Evolutionary conservation across 2,113 vertebrate species (phyloP), one percentile per base, ranked within the genome.

Genomic region (Dicrurus megarhynchus): DNA sequence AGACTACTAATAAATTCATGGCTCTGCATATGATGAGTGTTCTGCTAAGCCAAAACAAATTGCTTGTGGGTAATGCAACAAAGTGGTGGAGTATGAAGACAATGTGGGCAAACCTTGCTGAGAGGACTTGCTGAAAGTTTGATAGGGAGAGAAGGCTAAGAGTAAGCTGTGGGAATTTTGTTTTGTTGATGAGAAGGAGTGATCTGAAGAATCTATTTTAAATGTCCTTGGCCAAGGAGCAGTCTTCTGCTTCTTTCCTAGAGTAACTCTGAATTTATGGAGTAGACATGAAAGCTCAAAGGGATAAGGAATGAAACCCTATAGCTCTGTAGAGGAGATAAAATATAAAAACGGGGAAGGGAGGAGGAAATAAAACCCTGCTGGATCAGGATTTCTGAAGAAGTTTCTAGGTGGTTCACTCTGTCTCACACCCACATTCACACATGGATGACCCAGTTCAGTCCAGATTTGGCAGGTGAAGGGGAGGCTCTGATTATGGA

Each of bases 1-100:
- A 92, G 26, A 50, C 79, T 93, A 56, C 49, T 93, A 55, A 93
- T 88, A 86, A 73, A 84, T 92, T 77, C 71, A 67, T 92, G 76
- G 16, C 16, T 94, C 10, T 90, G 55, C 68, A 77, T 90, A 74
- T 84, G 83, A 90, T 2, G 6, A 80, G 46, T 55, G 8, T 80
- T 88, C 41, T 47, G 55, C 87, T 86, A 77, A 86, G n/a, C 32
- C 67, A 83, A 83, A 93, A 90, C 70, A 84, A 92, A 88, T 92
- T 88, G 18, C 33, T 39, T 30, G 6, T 55, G 35, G 28, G 70
- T 83, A 85, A 39, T 81, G 50, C 59, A 93, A 39, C 1, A 0
- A 47, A 60, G 30, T 67, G 21, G 11, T 60, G 24, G 28, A 67
- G 24, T 46, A 24, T 61, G 60, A 84, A 50, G 35, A 56, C 42